Evolutionary conservation across 1,140 invertebrate species (phyloP), one percentile per base, ranked within the genome.

Genomic region (Anadara kagoshimensis): DNA sequence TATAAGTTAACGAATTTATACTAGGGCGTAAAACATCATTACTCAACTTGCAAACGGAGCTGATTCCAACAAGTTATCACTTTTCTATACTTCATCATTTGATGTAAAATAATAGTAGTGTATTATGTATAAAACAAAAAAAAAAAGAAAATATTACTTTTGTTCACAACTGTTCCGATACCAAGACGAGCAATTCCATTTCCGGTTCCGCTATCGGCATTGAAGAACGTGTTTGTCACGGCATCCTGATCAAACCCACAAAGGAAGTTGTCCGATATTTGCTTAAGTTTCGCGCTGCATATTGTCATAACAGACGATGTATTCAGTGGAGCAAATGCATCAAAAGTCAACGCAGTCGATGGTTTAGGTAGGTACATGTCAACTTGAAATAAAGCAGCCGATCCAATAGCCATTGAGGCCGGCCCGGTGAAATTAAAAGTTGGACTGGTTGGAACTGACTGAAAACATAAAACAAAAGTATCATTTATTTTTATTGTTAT

Each of bases 291-390:
- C 5, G 83, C 73, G 20, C 64, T 76, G 51, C 87, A 88, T n/a
- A 87, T 74, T 45, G 83, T 82, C 79, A 86, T 84, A 10, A 82
- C 79, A 36, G 80, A 76, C 2, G 79, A 78, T 11, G 59, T 78
- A 69, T 87, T 84, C 49, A 87, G 41, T 1, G 86, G 83, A 10
- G 84, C 76, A 62, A 83, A 85, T 7, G 76, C 76, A 43, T 83
- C 79, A 57, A 86, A 67, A 20, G 29, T 78, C 22, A 86, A n/a
- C 16, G 53, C 29, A 18, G 67, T 76, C 0, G 70, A 68, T 0
- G 82, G 83, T 24, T 79, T 67, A 1, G 80, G 78, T 12, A 88
- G 56, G 59, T 76, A 79, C 58, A 86, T 75, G 64, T 84, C 82
- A 18, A 86, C 67, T 0, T 62, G 24, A 57, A 81, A 84, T 5